These are phyloP conservation scores for Zygothrica quintamaculata DNA, from an alignment of 2,888 invertebrate species.

Conservation along the genomic window DNA sequence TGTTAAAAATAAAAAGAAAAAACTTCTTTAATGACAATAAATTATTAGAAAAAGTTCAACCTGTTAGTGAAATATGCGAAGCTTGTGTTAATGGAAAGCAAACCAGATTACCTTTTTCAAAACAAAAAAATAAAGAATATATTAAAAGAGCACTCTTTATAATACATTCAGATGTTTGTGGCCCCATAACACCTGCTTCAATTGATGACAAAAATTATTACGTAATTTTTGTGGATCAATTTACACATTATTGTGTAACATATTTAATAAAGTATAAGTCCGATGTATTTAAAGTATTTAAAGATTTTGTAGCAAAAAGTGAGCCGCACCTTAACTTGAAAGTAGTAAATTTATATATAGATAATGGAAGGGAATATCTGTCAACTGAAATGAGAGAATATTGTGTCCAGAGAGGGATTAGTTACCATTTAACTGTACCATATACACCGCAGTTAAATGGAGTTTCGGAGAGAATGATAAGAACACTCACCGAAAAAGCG, in stretches of 20 bases:
- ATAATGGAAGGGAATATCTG: background rate
- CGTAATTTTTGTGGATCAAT: background rate
- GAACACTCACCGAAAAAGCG: constrained; percentile 24
- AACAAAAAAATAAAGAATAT: constrained; percentile 22
- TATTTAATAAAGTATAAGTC: background rate
- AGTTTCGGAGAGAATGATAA: constrained; percentile 20
- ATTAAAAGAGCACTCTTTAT: constrained; percentile 16
- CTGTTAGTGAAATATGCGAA: constrained; percentile 13
- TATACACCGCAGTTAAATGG: constrained; percentile 20
- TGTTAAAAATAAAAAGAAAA: constrained; percentile 18
- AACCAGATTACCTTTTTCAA: constrained; percentile 16
- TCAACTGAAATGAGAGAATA: background rate
- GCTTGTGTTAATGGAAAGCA: constrained; percentile 24
- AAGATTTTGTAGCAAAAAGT: background rate
- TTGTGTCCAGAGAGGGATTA: background rate
- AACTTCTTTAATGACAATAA: constrained; percentile 20
- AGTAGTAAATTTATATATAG: background rate
- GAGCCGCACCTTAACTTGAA: background rate
- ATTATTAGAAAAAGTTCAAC: constrained; percentile 13
- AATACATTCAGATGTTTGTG: constrained; percentile 38
- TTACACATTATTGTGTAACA: constrained; percentile 2
- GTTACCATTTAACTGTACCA: constrained; percentile 28
- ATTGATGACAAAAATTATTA: too few relatives aligned
- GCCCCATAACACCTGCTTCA: background rate
- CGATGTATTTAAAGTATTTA: background rate